phyloP scores from a whole-genome alignment of 2,797 vertebrate genomes.

The Esox lucius region DNA sequence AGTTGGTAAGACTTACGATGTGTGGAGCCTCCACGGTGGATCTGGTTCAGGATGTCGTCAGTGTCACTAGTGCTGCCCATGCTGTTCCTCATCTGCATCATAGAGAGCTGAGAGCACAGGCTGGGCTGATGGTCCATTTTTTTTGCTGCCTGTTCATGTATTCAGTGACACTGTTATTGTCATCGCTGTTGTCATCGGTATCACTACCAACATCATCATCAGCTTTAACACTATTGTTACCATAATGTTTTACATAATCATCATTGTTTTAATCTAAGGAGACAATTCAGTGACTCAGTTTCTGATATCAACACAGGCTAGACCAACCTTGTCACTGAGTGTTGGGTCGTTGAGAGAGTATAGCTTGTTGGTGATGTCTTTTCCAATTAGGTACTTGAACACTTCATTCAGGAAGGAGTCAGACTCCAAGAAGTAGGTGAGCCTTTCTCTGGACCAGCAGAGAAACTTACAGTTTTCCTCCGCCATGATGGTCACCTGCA shows the following conservation, averaged over 20 bases:
- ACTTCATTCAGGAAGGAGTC: conserved; percentile 94
- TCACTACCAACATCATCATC: conserved; percentile 11
- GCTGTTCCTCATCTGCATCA: conserved; percentile 98
- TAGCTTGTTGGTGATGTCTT: conserved; percentile 98
- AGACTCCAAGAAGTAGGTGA: conserved; percentile 94
- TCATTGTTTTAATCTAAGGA: not conserved
- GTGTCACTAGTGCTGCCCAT: conserved; percentile 93
- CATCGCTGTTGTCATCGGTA: conserved; percentile 2
- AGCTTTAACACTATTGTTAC: not conserved
- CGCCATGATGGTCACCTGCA: conserved; percentile 89
- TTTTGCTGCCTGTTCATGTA: conserved; percentile 80
- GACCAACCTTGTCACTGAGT: conserved; percentile 90
- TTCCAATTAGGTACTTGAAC: conserved; percentile 95
- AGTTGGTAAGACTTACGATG: conserved; percentile 80
- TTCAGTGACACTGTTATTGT: conserved; percentile 4
- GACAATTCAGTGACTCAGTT: not conserved
- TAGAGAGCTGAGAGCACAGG: conserved; percentile 92
- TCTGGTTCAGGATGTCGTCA: conserved; percentile 91
- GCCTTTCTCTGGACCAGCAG: conserved; percentile 94
- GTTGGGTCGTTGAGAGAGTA: conserved; percentile 97
- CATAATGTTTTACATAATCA: not conserved
- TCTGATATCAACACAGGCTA: not conserved
- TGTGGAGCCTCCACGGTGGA: conserved; percentile 87
- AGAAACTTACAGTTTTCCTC: conserved; percentile 94
- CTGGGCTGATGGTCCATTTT: conserved; percentile 91